Base-by-base conservation (phyloP, 1,140 invertebrate genomes). In the Drosophila takahashii region DNA sequence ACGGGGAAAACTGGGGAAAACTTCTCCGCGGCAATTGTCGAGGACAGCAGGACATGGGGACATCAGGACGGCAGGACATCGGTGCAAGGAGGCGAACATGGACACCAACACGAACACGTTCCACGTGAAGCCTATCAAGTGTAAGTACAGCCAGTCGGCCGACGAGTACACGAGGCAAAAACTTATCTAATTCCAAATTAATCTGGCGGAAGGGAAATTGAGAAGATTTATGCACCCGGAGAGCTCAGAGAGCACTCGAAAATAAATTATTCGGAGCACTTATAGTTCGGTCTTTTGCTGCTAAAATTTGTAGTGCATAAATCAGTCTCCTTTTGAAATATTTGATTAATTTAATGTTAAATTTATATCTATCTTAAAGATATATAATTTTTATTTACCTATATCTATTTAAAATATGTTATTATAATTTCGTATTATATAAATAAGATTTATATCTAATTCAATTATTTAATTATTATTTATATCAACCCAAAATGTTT, bases 51-150 rank as follows among this genome's bases (percentile, higher is more conserved):
- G 48, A 50, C 27, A 50, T 1, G 29, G 29, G 15, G 3, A 4
- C 16, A 26, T 0, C 10, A 5, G 8, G 7, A 34, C 9, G 26
- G 1, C 15, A n/a, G 32, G 9, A 45, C 41, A 47, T 16, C 60
- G 22, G 22, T 27, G 52, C 36, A 56, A 4, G 15, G 42, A 36
- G 39, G 10, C 16, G 27, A n/a, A 57, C 37, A 27, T 29, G 26
- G 32, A 61, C 22, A 44, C 26, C 13, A n/a, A 47, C 45, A 47
- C 77, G 77, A n/a, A 47, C 45, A 47, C 77, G 77, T 80, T 76
- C 60, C 79, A 77, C 79, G 79, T 81, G 79, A 81, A 81, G 79
- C 79, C 79, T 81, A 81, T 81, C 73, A 81, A 81, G 79, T 81
- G 79, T 77, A 77, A 72, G 78, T 64, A 80, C 71, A 74, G 42